These are phyloP conservation scores for Dynastes tityus DNA, from an alignment of 2,888 invertebrate species.

Conservation along the genomic window DNA sequence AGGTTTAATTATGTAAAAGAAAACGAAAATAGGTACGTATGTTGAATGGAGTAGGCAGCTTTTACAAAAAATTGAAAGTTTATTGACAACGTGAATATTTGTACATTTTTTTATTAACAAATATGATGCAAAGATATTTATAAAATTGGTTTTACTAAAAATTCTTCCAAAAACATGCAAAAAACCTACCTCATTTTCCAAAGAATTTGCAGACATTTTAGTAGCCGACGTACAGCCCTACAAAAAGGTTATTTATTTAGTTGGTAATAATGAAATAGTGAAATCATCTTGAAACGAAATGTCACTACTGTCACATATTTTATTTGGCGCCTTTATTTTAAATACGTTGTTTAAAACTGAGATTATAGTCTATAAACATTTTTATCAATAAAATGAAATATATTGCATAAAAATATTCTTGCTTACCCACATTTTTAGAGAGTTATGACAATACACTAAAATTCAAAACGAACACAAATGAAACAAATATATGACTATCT, in stretches of 20 bases:
- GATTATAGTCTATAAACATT: not conserved
- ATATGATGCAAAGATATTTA: constrained; percentile 18
- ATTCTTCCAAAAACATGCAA: not conserved
- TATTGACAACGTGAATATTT: constrained; percentile 35
- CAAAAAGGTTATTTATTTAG: constrained; percentile 53
- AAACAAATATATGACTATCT: constrained; percentile 53
- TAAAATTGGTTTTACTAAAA: not conserved
- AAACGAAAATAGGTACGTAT: constrained; percentile 7
- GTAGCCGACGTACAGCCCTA: constrained; percentile 62
- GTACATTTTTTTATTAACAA: not conserved
- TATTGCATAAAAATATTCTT: not conserved
- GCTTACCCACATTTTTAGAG: constrained; percentile 53
- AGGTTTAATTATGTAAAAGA: not conserved
- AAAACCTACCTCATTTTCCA: constrained; percentile 66
- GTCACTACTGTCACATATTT: constrained; percentile 33
- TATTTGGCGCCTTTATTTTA: constrained; percentile 24
- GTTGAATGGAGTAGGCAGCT: constrained; percentile 17
- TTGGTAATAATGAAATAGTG: constrained; percentile 11
- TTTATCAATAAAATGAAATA: not conserved
- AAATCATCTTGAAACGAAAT: constrained; percentile 25
- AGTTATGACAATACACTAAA: constrained; percentile 54
- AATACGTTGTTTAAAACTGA: not conserved
- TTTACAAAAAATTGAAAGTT: constrained; percentile 31
- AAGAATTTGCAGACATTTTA: constrained; percentile 67
- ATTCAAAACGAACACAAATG: constrained; percentile 55